These are phyloP conservation scores for Otocyon megalotis DNA, from an alignment of 2,113 vertebrate genomes.

Conservation along the genomic window DNA sequence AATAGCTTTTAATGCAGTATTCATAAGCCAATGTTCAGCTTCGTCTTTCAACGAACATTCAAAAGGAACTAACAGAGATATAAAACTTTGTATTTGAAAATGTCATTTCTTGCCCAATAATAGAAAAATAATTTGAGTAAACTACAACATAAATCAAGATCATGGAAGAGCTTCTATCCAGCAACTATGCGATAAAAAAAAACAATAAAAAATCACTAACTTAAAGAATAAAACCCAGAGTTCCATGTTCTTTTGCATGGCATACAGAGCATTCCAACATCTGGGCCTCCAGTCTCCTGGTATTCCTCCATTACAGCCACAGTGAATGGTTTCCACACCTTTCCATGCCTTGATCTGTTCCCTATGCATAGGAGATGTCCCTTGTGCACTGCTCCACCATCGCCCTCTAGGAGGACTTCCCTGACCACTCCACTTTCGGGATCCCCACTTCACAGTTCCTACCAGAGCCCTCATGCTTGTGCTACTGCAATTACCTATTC, in stretches of 20 bases:
- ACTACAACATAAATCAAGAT: not conserved
- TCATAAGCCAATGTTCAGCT: not conserved
- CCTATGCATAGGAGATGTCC: accelerated
- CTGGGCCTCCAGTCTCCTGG: not conserved
- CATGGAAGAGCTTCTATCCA: not conserved
- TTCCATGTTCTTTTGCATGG: not conserved
- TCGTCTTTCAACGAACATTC: not conserved
- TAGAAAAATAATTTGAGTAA: not conserved
- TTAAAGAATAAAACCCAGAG: not conserved
- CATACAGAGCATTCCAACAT: not conserved
- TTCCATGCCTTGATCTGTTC: not conserved
- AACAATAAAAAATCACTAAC: not conserved
- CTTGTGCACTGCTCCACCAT: accelerated
- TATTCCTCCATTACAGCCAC: accelerated
- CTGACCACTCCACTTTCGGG: too few relatives aligned
- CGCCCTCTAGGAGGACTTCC: not conserved
- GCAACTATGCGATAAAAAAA: not conserved
- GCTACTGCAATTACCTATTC: accelerated
- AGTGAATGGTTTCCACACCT: accelerated
- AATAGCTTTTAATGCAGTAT: not conserved
- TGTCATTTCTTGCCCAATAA: not conserved
- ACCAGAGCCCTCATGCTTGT: not conserved
- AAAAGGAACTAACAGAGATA: not conserved
- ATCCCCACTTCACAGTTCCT: not conserved
- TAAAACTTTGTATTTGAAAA: not conserved